These are phyloP conservation scores for Geotrupes spiniger DNA, from an alignment of 2,888 invertebrate species.

Conservation along the genomic window DNA sequence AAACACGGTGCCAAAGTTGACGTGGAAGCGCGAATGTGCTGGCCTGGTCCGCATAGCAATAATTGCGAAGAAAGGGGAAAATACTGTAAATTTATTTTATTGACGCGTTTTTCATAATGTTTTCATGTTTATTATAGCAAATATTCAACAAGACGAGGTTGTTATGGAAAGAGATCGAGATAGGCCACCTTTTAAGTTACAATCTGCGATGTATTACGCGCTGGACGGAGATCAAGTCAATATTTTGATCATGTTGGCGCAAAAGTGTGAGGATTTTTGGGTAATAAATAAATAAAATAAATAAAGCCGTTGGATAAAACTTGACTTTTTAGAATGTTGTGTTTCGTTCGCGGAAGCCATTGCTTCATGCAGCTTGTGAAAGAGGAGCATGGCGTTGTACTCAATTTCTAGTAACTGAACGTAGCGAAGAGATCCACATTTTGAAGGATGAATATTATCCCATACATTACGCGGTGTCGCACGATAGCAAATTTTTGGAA, in stretches of 20 bases:
- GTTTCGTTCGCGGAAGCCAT: conserved; percentile 59
- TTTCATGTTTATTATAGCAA: conserved; percentile 29
- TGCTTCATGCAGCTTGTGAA: conserved; percentile 68
- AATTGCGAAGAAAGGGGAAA: conserved; percentile 70
- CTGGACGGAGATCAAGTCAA: conserved; percentile 72
- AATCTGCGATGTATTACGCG: conserved; percentile 69
- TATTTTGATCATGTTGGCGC: conserved; percentile 63
- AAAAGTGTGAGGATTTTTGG: conserved; percentile 70
- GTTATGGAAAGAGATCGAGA: conserved; percentile 49
- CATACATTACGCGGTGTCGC: conserved; percentile 72
- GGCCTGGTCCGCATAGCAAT: conserved; percentile 68
- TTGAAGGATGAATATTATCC: conserved; percentile 75
- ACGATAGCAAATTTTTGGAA: conserved; percentile 68
- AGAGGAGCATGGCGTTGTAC: conserved; percentile 71
- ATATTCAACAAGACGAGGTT: conserved; percentile 54
- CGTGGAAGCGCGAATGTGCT: conserved; percentile 72
- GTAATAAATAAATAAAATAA: conserved; percentile 47
- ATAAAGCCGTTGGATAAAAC: not conserved
- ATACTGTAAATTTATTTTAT: conserved; percentile 52
- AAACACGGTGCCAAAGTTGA: conserved; percentile 70
- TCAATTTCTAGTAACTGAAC: conserved; percentile 61
- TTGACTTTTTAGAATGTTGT: conserved; percentile 43
- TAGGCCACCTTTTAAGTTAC: conserved; percentile 55
- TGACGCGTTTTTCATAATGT: conserved; percentile 2
- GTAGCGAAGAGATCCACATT: conserved; percentile 68